Conservation (phyloP, 2,888 invertebrate species). For the Pantelozetes paolii region DNA sequence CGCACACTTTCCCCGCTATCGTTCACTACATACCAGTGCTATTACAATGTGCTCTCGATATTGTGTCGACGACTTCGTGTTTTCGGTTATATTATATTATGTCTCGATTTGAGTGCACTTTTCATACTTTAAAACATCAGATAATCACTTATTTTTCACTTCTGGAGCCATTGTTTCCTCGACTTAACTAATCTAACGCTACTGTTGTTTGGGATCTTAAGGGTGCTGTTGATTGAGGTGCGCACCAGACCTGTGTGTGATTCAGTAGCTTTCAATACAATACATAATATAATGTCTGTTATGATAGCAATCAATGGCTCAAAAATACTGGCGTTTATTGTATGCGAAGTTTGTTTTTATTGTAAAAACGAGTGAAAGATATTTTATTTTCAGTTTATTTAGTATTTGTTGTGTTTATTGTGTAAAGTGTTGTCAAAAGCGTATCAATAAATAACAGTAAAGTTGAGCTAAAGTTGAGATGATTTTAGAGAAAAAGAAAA, state of each 20-base stretch:
- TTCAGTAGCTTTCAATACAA: background rate
- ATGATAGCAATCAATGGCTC: too few relatives aligned
- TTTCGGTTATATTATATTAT: background rate
- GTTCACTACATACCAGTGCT: background rate
- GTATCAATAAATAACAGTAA: slow-evolving; percentile 27
- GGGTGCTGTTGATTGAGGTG: background rate
- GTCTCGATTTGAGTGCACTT: background rate
- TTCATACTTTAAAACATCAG: background rate
- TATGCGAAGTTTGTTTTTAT: too few relatives aligned
- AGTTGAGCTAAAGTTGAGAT: background rate
- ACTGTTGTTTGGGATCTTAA: background rate
- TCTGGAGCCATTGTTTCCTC: background rate
- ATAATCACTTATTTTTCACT: background rate
- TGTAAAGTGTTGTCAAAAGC: slow-evolving; percentile 15
- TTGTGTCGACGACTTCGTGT: background rate
- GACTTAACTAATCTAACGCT: background rate
- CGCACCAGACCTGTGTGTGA: background rate
- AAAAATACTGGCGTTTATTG: too few relatives aligned
- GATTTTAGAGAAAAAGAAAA: slow-evolving; percentile 15
- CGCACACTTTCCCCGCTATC: background rate
- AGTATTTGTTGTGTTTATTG: background rate
- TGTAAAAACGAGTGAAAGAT: too few relatives aligned
- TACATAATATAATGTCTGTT: too few relatives aligned
- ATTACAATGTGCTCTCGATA: background rate
- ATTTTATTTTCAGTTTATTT: too few relatives aligned